Evolutionary conservation across 2,113 vertebrate genomes (phyloP).

Genomic region (Lophura nycthemera): DNA sequence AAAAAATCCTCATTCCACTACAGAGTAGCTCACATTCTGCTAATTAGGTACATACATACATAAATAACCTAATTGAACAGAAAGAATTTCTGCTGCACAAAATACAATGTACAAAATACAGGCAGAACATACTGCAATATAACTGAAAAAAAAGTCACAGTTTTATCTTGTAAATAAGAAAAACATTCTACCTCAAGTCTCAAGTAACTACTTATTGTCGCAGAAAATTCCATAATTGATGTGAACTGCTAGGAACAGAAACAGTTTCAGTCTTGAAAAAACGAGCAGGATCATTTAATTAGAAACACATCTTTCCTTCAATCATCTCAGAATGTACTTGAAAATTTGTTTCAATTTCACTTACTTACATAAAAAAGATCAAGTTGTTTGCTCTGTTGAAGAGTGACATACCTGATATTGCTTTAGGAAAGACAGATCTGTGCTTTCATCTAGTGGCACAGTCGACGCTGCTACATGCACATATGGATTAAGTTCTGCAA

Average conservation of each 20-base stretch:
- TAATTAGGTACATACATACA: background rate
- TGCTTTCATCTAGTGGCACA: slow-evolving; percentile 82
- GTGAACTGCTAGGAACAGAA: background rate
- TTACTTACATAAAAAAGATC: background rate
- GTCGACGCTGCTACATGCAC: slow-evolving; percentile 89
- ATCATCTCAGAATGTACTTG: background rate
- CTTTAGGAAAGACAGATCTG: slow-evolving; percentile 90
- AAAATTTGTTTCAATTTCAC: background rate
- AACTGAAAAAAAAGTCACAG: background rate
- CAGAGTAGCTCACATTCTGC: background rate
- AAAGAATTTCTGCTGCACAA: background rate
- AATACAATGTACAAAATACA: background rate
- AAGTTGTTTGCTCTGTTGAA: background rate
- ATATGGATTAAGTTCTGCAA: slow-evolving; percentile 94
- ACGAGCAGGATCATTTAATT: background rate
- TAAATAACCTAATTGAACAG: background rate
- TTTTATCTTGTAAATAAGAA: background rate
- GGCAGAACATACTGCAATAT: background rate
- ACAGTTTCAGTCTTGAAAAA: background rate
- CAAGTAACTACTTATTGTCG: background rate
- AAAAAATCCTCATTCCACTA: background rate
- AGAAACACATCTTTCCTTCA: background rate
- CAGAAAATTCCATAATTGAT: background rate
- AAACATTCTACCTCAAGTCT: background rate
- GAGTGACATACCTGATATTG: slow-evolving; percentile 85